These are phyloP conservation scores for Actinia equina DNA, from an alignment of 64 coral and sea anemone genomes.

Conservation along the genomic window DNA sequence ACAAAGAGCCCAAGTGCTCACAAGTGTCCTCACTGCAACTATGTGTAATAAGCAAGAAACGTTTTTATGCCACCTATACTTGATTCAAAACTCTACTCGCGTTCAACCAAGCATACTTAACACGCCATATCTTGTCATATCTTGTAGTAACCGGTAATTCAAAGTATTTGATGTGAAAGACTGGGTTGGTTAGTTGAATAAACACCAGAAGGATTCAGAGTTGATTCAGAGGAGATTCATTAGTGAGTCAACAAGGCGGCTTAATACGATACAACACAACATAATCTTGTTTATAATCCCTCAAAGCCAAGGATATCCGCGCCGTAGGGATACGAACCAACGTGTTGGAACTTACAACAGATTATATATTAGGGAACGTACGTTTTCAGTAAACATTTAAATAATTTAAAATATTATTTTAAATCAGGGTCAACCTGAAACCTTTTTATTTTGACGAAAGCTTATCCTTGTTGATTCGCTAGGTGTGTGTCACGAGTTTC, in stretches of 20 bases:
- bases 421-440: too few species aligned
- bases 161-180: not conserved
- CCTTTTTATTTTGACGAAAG: too few species aligned
- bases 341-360: not conserved
- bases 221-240: not conserved
- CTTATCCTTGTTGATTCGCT: too few species aligned
- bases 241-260: not conserved
- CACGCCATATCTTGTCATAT: not conserved
- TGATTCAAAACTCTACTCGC: too few species aligned
- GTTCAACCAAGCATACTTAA: not conserved
- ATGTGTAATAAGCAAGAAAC: too few species aligned
- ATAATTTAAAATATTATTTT: too few species aligned
- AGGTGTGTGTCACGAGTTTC: too few species aligned
- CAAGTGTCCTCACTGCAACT: too few species aligned
- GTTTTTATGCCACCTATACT: too few species aligned
- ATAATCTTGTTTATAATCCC: not conserved
- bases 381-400: too few species aligned
- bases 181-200: not conserved
- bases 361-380: not conserved
- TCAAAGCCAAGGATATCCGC: not conserved
- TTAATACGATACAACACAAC: not conserved
- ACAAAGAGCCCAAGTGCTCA: too few species aligned
- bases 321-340: not conserved
- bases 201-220: not conserved
- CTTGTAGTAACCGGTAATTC: not conserved